phyloP scores from a whole-genome alignment of 2,797 vertebrate species.

The Sebastolobus alascanus region DNA sequence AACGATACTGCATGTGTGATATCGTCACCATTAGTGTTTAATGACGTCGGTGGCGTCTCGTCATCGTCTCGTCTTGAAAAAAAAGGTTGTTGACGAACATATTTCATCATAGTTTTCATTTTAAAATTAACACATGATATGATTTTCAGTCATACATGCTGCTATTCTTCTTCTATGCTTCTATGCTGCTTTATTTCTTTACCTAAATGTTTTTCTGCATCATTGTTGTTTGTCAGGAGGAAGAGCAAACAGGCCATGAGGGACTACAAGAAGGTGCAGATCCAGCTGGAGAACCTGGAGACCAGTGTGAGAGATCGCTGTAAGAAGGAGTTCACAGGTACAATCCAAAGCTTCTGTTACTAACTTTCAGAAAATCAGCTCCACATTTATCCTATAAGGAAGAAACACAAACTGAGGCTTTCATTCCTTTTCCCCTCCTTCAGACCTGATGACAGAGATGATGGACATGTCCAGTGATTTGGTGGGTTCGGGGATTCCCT shows the following conservation, averaged over 20 bases:
- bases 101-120: no score
- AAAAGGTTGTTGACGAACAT: no score
- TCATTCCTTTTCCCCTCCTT: background rate
- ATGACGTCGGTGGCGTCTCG: no score
- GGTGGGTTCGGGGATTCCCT: constrained; percentile 95
- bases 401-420: background rate
- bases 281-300: constrained; percentile 97
- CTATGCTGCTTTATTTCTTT: background rate
- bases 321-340: constrained; percentile 98
- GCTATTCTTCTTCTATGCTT: background rate
- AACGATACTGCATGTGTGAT: no score
- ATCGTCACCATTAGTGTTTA: no score
- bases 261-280: constrained; percentile 99
- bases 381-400: background rate
- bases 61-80: no score
- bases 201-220: background rate
- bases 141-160: background rate
- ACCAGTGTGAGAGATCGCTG: constrained; percentile 97
- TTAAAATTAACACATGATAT: no score
- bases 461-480: constrained; percentile 98
- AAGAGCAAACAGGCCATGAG: constrained; percentile 98
- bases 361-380: background rate
- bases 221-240: constrained; percentile 82
- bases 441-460: constrained; percentile 99
- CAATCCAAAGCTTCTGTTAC: background rate